Evolutionary conservation across 2,113 vertebrate species (phyloP).

Genomic region (Trochalopteron elliotii): DNA sequence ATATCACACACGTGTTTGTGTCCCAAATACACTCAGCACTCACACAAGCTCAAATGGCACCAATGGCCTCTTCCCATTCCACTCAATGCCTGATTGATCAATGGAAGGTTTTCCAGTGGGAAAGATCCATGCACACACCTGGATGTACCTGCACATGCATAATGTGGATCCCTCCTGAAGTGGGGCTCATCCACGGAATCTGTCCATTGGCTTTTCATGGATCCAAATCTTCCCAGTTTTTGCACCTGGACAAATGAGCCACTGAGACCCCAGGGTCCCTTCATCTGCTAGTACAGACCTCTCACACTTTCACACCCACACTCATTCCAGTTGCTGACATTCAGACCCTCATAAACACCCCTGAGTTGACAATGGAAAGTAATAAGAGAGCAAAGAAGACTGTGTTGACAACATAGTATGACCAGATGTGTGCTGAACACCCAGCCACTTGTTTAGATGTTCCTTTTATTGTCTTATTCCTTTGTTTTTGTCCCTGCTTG

Average conservation of each 20-base stretch:
- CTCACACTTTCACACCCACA: background rate
- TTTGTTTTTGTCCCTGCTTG: background rate
- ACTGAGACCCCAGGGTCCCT: background rate
- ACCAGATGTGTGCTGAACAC: background rate
- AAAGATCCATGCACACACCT: background rate
- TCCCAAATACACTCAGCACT: background rate
- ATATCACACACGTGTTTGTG: background rate
- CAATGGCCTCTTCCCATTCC: background rate
- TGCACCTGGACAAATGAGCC: background rate
- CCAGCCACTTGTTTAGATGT: background rate
- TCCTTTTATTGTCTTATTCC: background rate
- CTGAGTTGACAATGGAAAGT: background rate
- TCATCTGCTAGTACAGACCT: background rate
- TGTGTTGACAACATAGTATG: background rate
- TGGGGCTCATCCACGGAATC: background rate
- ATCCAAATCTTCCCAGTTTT: background rate
- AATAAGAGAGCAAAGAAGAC: background rate
- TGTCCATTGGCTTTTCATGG: background rate
- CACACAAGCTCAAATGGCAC: background rate
- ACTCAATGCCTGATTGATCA: background rate
- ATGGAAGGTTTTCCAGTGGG: background rate
- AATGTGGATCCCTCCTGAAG: background rate
- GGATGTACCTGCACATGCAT: background rate
- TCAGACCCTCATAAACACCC: background rate
- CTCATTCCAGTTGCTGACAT: background rate